phyloP scores from a whole-genome alignment of 2,113 vertebrate species.

The Tragulus kanchil region DNA sequence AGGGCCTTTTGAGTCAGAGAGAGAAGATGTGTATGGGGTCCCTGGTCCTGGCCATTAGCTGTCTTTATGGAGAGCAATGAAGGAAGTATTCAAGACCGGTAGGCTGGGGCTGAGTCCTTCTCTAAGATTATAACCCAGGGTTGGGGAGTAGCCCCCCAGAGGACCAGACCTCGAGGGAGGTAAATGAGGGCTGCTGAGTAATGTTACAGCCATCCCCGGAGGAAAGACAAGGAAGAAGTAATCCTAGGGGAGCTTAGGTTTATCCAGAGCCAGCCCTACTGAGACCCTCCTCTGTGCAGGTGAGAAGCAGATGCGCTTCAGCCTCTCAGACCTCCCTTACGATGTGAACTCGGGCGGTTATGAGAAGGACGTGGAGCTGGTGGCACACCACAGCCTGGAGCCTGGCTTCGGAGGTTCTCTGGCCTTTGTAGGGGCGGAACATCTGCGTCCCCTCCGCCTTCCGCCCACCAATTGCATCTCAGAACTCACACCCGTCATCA shows the following conservation, averaged over 20 bases:
- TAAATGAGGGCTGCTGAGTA: neutral
- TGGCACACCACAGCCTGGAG: constrained; percentile 89
- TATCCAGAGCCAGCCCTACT: neutral
- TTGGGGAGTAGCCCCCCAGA: neutral
- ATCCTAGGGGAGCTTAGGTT: neutral
- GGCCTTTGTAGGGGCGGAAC: constrained; percentile 88
- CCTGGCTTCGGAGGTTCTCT: constrained; percentile 87
- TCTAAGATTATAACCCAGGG: neutral
- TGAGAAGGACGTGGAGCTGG: constrained; percentile 94
- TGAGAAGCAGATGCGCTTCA: constrained; percentile 96
- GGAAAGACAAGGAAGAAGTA: neutral
- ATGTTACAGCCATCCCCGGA: neutral
- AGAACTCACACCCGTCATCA: constrained; percentile 94
- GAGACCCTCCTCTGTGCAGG: constrained; percentile 85
- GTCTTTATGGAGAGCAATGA: neutral
- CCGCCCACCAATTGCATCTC: constrained; percentile 93
- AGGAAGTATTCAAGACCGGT: neutral
- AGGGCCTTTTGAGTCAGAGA: neutral
- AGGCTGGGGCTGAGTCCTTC: neutral
- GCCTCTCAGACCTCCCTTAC: constrained; percentile 94
- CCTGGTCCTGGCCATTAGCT: neutral
- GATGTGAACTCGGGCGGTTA: constrained; percentile 92
- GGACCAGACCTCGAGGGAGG: neutral
- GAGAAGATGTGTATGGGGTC: neutral
- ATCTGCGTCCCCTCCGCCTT: constrained; percentile 89